Evolutionary conservation across 2,888 invertebrate genomes (phyloP).

Genomic region (Lottia scabra): DNA sequence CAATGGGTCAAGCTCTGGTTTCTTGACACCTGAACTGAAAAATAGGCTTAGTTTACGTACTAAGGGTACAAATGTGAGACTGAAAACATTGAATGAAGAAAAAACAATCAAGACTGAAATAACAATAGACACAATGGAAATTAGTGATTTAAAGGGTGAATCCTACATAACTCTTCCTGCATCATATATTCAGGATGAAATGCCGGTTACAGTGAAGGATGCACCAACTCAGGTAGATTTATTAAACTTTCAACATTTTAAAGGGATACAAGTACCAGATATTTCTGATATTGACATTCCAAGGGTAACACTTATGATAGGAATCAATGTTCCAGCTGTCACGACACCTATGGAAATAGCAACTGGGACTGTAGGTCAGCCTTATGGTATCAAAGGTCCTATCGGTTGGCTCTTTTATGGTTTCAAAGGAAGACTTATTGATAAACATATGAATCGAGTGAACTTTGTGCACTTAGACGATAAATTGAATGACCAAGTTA

Average conservation of each 20-base stretch:
- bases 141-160: background rate
- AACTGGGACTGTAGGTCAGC: constrained; percentile 10
- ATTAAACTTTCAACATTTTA: constrained; percentile 5
- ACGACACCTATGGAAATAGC: constrained; percentile 1
- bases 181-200: background rate
- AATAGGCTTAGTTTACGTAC: background rate
- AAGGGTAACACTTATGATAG: background rate
- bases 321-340: constrained; percentile 11
- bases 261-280: background rate
- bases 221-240: background rate
- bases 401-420: constrained; percentile 29
- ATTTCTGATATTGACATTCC: background rate
- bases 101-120: background rate
- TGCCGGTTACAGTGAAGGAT: background rate
- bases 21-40: background rate
- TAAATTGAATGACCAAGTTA: constrained; percentile 85
- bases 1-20: background rate
- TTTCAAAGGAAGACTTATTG: background rate
- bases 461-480: constrained; percentile 72
- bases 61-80: background rate
- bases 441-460: background rate
- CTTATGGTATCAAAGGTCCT: constrained; percentile 18
- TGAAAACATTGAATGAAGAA: background rate
- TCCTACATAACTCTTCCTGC: background rate
- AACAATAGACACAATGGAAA: background rate